phyloP scores from a whole-genome alignment of 1,140 invertebrate genomes.

The Tetramorium parvispinum region DNA sequence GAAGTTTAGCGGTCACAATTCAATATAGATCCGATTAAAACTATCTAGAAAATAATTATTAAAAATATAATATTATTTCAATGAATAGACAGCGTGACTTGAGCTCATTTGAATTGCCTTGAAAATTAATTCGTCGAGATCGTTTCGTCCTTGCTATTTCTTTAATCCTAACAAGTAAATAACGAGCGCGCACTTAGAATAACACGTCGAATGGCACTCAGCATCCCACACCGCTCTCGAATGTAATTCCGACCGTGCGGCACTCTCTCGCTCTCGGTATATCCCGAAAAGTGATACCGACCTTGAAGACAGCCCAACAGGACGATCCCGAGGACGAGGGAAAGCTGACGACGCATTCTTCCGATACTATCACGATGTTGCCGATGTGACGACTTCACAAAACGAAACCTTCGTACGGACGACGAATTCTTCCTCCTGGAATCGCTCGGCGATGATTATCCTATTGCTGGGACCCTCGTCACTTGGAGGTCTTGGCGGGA shows the following conservation, averaged over 20 bases:
- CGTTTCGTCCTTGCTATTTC: not conserved
- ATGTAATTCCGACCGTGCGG: not conserved
- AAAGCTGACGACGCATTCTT: slow-evolving; percentile 81
- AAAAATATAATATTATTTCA: not conserved
- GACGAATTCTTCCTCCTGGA: slow-evolving; percentile 4
- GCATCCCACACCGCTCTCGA: not conserved
- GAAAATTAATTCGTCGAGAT: not conserved
- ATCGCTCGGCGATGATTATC: slow-evolving; percentile 38
- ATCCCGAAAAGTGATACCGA: slow-evolving; percentile 74
- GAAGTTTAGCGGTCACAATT: not conserved
- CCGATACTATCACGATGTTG: slow-evolving; percentile 35
- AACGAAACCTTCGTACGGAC: slow-evolving; percentile 24
- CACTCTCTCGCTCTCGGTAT: no score
- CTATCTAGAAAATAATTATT: not conserved
- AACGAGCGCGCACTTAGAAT: not conserved
- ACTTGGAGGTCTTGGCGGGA: slow-evolving; percentile 15
- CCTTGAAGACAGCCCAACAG: slow-evolving; percentile 83
- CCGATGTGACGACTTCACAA: slow-evolving; percentile 35
- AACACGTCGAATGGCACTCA: not conserved
- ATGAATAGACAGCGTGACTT: not conserved
- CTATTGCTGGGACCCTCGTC: slow-evolving; percentile 42
- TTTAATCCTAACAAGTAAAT: not conserved
- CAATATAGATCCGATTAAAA: not conserved
- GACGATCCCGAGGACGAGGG: slow-evolving; percentile 76
- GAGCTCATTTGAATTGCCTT: not conserved